Percentiles rank a stretch among this genome's conserved stretches.
Conservation (phyloP, 2,888 invertebrate species). For the Operophtera brumata region DNA sequence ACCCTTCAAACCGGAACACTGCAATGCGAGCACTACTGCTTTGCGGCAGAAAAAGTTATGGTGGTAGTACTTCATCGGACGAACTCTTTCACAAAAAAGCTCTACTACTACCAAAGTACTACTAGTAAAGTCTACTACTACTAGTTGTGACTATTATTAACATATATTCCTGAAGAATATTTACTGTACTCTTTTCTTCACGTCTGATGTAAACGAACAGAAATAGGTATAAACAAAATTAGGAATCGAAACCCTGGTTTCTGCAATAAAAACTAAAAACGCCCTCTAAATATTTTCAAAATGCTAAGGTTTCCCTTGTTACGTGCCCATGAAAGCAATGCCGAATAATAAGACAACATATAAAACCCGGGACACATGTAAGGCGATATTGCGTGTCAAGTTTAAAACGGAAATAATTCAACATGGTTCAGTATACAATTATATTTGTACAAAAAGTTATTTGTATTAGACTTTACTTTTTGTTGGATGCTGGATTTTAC, state of each 20-base stretch:
- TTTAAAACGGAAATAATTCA: not conserved
- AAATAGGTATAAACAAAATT: conserved; percentile 10
- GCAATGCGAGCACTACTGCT: no score
- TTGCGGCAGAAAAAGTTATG: no score
- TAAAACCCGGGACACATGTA: conserved; percentile 55
- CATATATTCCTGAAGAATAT: no score
- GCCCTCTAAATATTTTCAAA: conserved; percentile 31
- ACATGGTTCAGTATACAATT: conserved; percentile 11
- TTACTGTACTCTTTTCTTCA: no score
- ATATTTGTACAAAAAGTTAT: not conserved
- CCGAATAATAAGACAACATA: conserved; percentile 65
- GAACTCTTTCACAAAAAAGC: no score
- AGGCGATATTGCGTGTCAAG: conserved; percentile 66
- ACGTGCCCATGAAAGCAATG: conserved; percentile 51
- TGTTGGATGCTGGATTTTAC: no score
- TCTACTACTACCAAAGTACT: no score
- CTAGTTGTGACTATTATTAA: no score
- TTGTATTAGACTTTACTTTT: no score
- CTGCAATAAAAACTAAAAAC: conserved; percentile 30
- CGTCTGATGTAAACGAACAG: conserved; percentile 2
- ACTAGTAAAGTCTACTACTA: no score
- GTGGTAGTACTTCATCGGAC: no score
- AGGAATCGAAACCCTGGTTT: conserved; percentile 23
- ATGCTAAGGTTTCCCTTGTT: conserved; percentile 61
- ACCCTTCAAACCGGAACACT: no score